A percentile compares a stretch with the other conserved stretches of the same genome.
Conservation (phyloP, 2,888 invertebrate species). For the Epinotia bilunana region DNA sequence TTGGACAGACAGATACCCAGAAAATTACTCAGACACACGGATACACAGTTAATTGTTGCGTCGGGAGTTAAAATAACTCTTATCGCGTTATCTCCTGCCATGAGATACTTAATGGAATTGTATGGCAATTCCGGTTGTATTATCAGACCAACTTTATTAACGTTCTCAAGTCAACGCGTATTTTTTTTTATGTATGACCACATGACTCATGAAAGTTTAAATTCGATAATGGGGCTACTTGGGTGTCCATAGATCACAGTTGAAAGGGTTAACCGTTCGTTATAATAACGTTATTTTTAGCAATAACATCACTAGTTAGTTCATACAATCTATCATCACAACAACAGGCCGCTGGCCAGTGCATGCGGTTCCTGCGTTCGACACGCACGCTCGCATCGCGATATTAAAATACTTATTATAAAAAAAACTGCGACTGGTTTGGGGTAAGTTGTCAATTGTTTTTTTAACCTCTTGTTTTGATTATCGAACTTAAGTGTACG, state of each 20-base stretch:
- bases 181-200: too few species aligned
- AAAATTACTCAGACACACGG: too few species aligned
- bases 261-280: background rate
- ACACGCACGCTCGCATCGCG: background rate
- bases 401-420: background rate
- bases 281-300: background rate
- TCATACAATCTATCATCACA: background rate
- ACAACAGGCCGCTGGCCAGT: background rate
- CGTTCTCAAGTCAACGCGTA: too few species aligned
- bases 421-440: slow-evolving; percentile 1
- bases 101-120: too few species aligned
- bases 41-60: too few species aligned
- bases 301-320: background rate
- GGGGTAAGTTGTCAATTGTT: slow-evolving; percentile 2
- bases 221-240: too few species aligned
- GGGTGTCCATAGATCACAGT: background rate
- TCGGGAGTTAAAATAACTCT: too few species aligned
- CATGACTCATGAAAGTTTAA: too few species aligned
- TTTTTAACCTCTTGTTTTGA: background rate
- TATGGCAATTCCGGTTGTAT: too few species aligned
- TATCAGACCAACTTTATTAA: too few species aligned
- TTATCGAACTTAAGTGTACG: background rate
- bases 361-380: background rate
- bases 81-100: too few species aligned
- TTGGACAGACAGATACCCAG: too few species aligned